These are phyloP conservation scores for Xestia ashworthii DNA, from an alignment of 2,888 invertebrate genomes.

Conservation along the genomic window DNA sequence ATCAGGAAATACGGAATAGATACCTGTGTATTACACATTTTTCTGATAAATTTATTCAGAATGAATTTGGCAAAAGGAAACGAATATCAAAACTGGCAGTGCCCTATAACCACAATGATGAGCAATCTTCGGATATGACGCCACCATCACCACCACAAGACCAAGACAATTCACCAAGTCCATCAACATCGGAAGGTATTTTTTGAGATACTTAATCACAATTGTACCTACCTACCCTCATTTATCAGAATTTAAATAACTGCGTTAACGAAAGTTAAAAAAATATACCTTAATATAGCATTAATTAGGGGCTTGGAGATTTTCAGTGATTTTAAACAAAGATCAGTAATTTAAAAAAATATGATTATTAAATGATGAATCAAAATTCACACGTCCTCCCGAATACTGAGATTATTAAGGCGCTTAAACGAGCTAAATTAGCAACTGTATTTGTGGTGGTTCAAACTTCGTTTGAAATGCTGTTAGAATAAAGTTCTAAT, in stretches of 20 bases:
- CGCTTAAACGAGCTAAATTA: too few relatives aligned
- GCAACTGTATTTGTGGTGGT: too few relatives aligned
- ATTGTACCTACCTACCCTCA: too few relatives aligned
- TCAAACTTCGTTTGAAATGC: too few relatives aligned
- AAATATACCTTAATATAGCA: neutral
- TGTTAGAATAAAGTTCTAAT: too few relatives aligned
- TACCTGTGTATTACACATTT: slow-evolving; percentile 2
- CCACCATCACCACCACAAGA: too few relatives aligned
- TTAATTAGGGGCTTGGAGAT: neutral
- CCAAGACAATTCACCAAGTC: too few relatives aligned
- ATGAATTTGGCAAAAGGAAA: neutral
- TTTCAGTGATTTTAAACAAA: neutral
- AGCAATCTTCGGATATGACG: neutral
- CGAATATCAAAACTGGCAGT: neutral
- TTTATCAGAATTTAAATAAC: neutral
- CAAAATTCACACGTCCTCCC: neutral
- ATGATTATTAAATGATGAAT: neutral
- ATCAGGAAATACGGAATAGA: neutral
- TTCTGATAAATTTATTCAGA: neutral
- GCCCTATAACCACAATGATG: neutral
- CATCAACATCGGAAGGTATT: too few relatives aligned
- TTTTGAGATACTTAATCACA: too few relatives aligned
- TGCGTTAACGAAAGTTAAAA: neutral
- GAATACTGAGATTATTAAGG: neutral
- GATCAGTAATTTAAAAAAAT: neutral